Percentiles rank a stretch among this genome's conserved stretches.
These are phyloP conservation scores for Acromyrmex heyeri DNA, from an alignment of 1,140 invertebrate species.

Conservation along the genomic window DNA sequence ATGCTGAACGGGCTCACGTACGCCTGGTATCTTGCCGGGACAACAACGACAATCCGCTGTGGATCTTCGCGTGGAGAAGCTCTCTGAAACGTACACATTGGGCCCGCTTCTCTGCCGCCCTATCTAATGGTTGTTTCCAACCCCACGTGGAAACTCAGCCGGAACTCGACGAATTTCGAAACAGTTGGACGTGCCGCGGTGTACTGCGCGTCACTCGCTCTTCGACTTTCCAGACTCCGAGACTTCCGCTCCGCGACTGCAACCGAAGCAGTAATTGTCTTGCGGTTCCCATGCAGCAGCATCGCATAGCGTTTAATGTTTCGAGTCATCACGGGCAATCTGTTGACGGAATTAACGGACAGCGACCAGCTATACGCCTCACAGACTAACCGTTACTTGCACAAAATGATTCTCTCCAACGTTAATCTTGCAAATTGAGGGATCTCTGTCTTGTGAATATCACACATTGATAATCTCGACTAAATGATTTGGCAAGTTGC, in stretches of 20 bases:
- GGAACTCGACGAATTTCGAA: constrained; percentile 63
- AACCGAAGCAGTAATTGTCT: constrained; percentile 35
- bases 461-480: neutral
- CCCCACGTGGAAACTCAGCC: constrained; percentile 3
- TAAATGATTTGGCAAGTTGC: neutral
- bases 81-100: constrained; percentile 26
- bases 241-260: constrained; percentile 43
- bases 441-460: neutral
- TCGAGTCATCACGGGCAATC: constrained; percentile 28
- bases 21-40: constrained; percentile 38
- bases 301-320: constrained; percentile 26
- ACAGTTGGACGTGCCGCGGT: constrained; percentile 50
- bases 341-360: constrained; percentile 23
- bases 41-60: constrained; percentile 43
- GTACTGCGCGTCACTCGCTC: constrained; percentile 11
- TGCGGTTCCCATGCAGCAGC: constrained; percentile 44
- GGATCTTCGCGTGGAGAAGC: constrained; percentile 37
- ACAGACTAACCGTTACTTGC: neutral
- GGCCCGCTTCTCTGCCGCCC: too few relatives aligned
- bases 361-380: too few relatives aligned
- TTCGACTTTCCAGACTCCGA: constrained; percentile 46
- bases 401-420: neutral
- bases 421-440: neutral
- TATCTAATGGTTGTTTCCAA: constrained; percentile 33
- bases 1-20: constrained; percentile 60